Conservation (phyloP, 1,140 invertebrate genomes). For the Vollenhovia emeryi region DNA sequence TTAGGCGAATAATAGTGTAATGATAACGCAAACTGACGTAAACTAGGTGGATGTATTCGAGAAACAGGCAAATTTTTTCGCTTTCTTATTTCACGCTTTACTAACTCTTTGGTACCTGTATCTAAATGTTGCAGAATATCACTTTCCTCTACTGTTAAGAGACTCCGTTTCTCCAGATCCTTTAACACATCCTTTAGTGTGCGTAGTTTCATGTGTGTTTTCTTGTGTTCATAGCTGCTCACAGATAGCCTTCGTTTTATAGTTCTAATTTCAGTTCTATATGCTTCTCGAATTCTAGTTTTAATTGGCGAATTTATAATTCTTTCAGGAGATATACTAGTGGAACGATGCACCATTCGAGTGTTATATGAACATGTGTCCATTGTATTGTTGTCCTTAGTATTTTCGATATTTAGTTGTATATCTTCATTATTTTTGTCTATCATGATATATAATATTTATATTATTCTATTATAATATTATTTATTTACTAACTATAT, state of each 20-base stretch:
- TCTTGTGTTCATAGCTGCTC: no score
- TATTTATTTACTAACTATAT: no score
- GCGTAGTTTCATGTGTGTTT: no score
- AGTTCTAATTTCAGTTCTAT: no score
- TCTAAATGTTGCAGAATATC: neutral
- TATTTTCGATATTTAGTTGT: no score
- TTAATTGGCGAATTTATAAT: neutral
- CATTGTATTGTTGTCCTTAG: no score
- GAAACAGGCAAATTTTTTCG: neutral
- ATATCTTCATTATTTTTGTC: no score
- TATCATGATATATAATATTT: no score
- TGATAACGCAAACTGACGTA: constrained; percentile 1
- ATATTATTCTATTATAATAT: no score
- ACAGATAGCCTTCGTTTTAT: no score
- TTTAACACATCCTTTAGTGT: neutral
- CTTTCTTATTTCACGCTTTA: constrained; percentile 2
- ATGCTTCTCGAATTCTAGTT: no score
- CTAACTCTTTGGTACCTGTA: neutral
- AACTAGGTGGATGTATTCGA: neutral
- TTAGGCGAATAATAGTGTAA: neutral
- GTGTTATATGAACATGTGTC: no score
- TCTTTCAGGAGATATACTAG: neutral
- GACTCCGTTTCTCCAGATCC: neutral
- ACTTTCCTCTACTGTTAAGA: neutral
- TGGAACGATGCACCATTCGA: neutral